These are phyloP conservation scores for Danio choprae DNA, from an alignment of 2,797 vertebrate species.

Conservation along the genomic window DNA sequence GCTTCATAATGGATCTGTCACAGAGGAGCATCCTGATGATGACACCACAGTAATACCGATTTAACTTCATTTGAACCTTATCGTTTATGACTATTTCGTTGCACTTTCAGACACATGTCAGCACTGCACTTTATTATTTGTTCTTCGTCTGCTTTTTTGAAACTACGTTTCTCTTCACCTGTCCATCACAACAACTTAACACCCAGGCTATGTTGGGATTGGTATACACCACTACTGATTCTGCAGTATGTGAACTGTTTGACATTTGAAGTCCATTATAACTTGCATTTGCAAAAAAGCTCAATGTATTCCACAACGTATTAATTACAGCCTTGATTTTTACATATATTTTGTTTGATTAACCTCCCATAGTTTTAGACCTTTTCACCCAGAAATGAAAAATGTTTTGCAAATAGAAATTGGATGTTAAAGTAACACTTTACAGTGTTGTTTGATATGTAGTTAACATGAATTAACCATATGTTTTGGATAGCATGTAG, in stretches of 20 bases:
- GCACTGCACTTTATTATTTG: not conserved
- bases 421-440: too few species aligned
- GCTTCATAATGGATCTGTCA: slow-evolving; percentile 76
- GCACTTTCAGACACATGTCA: slow-evolving; percentile 41
- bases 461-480: not conserved
- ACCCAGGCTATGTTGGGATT: not conserved
- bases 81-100: slow-evolving; percentile 7
- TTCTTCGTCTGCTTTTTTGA: not conserved
- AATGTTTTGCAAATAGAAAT: too few species aligned
- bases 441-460: too few species aligned
- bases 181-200: not conserved
- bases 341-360: not conserved
- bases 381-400: not conserved
- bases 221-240: not conserved
- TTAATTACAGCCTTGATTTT: not conserved
- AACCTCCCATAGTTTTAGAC: not conserved
- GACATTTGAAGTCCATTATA: not conserved
- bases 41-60: slow-evolving; percentile 73
- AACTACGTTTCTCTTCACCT: not conserved
- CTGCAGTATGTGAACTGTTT: not conserved
- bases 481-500: too few species aligned
- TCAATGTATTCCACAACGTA: not conserved
- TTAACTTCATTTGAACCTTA: slow-evolving; percentile 16
- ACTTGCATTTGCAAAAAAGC: not conserved
- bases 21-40: slow-evolving; percentile 63